Evolutionary conservation across 2,888 invertebrate species (phyloP).

Genomic region (Folsomia candida): DNA sequence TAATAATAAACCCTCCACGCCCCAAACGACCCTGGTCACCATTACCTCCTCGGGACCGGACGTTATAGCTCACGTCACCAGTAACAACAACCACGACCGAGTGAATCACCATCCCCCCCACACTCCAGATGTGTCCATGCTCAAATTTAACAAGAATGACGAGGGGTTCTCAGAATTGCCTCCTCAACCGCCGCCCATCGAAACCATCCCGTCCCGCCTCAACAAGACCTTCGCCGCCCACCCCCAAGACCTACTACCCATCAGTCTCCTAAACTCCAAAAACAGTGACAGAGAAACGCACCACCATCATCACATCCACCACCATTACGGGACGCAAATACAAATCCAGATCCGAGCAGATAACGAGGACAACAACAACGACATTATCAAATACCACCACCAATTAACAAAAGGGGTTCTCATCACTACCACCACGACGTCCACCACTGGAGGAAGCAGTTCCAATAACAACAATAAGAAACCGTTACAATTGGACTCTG

Average conservation of each 20-base stretch:
- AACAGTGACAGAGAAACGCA: conserved; percentile 23
- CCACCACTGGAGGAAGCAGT: conserved; percentile 8
- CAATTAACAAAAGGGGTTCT: neutral
- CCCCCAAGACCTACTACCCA: too few species aligned
- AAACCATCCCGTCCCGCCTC: conserved; percentile 84
- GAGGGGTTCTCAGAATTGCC: conserved; percentile 55
- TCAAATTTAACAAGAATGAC: conserved; percentile 55
- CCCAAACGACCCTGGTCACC: conserved; percentile 3
- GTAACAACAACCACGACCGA: neutral
- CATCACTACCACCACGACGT: conserved; percentile 15
- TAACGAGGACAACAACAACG: conserved; percentile 20
- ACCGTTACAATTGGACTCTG: conserved; percentile 28
- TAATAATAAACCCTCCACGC: neutral
- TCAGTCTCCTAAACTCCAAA: too few species aligned
- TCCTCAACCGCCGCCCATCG: conserved; percentile 86
- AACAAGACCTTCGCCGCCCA: too few species aligned
- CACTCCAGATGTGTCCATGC: neutral
- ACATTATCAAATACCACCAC: conserved; percentile 10
- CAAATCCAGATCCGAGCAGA: conserved; percentile 32
- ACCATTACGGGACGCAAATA: conserved; percentile 12
- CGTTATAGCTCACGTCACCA: conserved; percentile 50
- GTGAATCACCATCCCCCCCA: neutral
- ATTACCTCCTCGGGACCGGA: conserved; percentile 9
- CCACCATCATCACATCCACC: conserved; percentile 1
- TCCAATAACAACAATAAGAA: too few species aligned